phyloP scores from a whole-genome alignment of 2,888 invertebrate genomes.

The Apamea crenata region DNA sequence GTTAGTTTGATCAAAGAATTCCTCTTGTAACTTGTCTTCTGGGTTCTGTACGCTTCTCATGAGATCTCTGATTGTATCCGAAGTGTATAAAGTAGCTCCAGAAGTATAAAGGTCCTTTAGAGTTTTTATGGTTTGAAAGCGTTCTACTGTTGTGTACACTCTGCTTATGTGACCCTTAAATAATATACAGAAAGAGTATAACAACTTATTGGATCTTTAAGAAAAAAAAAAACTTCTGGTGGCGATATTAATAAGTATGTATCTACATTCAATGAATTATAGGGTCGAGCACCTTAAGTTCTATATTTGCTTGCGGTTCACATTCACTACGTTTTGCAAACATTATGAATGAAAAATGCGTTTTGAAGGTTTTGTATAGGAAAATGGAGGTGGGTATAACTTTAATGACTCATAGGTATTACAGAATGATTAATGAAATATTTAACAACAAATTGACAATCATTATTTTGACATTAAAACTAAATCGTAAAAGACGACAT shows the following conservation, averaged over 20 bases:
- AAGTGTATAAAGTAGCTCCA: constrained; percentile 64
- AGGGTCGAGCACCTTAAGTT: too few species aligned
- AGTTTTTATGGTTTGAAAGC: constrained; percentile 64
- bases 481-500: background rate
- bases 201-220: background rate
- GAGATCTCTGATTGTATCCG: constrained; percentile 65
- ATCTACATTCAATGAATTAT: too few species aligned
- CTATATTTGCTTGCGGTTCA: background rate
- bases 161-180: constrained; percentile 77
- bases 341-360: background rate
- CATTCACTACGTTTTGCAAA: background rate
- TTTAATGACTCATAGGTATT: too few species aligned
- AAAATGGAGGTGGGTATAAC: too few species aligned
- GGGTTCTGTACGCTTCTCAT: constrained; percentile 59
- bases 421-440: too few species aligned
- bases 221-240: too few species aligned
- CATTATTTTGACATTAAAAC: background rate
- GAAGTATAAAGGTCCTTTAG: constrained; percentile 69
- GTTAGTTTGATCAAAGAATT: constrained; percentile 50
- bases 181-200: background rate
- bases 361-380: background rate
- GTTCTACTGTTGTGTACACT: constrained; percentile 73
- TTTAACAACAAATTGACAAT: background rate
- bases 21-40: constrained; percentile 51
- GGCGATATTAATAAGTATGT: too few species aligned